phyloP scores from a whole-genome alignment of 2,797 vertebrate genomes.

The Microcaecilia unicolor region DNA sequence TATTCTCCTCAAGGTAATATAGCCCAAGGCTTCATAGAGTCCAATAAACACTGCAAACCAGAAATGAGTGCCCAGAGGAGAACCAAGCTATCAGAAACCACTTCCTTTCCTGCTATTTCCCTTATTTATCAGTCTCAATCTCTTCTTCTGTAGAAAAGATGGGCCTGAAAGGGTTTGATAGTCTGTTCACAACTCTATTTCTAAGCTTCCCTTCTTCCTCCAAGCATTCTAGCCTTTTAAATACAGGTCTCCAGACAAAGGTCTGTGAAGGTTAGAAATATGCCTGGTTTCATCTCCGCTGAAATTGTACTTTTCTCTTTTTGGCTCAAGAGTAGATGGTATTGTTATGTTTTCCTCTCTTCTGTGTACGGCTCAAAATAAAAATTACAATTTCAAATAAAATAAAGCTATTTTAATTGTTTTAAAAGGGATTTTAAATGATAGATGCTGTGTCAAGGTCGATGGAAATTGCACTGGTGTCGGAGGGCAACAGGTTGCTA shows the following conservation, averaged over 20 bases:
- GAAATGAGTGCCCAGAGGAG: no score
- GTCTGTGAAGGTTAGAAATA: no score
- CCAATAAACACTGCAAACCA: no score
- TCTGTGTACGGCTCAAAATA: slow-evolving; percentile 5
- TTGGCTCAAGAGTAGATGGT: slow-evolving; percentile 2
- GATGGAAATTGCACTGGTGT: slow-evolving; percentile 48
- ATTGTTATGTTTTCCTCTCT: neutral
- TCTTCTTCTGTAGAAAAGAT: no score
- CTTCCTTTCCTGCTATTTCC: no score
- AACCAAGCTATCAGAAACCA: no score
- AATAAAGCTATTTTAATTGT: slow-evolving; percentile 43
- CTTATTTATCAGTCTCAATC: no score
- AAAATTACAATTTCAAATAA: slow-evolving; percentile 16
- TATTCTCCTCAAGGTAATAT: no score
- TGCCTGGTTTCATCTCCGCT: no score
- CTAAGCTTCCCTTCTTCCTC: neutral
- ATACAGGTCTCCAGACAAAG: neutral
- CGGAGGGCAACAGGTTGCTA: slow-evolving; percentile 58
- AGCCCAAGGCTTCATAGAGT: no score
- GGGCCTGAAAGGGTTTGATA: no score
- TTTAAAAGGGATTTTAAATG: slow-evolving; percentile 49
- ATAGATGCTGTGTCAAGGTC: slow-evolving; percentile 37
- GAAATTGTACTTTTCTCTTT: neutral
- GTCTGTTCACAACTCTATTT: no score
- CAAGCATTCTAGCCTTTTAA: accelerated